Conservation (phyloP, 2,888 invertebrate species). For the Brachycybe producta region DNA sequence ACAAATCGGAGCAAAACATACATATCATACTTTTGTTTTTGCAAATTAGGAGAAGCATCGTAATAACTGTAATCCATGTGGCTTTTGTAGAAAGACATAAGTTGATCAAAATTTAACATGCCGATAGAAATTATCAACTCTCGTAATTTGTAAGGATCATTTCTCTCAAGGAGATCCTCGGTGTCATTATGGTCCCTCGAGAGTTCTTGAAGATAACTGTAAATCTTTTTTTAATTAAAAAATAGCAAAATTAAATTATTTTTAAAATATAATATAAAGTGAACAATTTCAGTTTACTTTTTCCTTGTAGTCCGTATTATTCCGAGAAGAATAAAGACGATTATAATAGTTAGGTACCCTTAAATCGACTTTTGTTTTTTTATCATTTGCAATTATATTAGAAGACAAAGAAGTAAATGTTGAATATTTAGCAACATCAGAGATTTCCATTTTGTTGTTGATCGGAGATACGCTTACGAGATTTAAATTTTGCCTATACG, state of each 20-base stretch:
- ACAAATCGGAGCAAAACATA: neutral
- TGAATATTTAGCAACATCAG: too few relatives aligned
- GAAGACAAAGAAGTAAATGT: slow-evolving; percentile 15
- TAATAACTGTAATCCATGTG: slow-evolving; percentile 4
- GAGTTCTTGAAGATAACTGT: too few relatives aligned
- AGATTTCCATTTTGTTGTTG: too few relatives aligned
- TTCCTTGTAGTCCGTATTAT: neutral
- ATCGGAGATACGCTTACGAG: too few relatives aligned
- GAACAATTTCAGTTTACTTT: too few relatives aligned
- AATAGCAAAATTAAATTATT: too few relatives aligned
- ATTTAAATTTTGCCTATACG: too few relatives aligned
- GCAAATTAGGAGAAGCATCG: slow-evolving; percentile 6
- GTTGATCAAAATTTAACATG: slow-evolving; percentile 4
- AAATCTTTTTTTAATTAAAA: too few relatives aligned
- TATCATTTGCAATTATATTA: slow-evolving; percentile 3
- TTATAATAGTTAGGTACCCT: slow-evolving; percentile 5
- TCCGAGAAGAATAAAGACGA: neutral
- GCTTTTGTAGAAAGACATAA: slow-evolving; percentile 10
- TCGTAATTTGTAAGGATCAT: slow-evolving; percentile 11
- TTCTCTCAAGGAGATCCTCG: slow-evolving; percentile 6
- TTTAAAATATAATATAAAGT: too few relatives aligned
- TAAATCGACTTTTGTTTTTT: slow-evolving; percentile 8
- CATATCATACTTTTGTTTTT: slow-evolving; percentile 7
- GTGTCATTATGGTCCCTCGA: neutral
- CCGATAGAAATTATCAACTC: slow-evolving; percentile 4